These are phyloP conservation scores for Cremastinae sp. DNA, from an alignment of 2,888 invertebrate species.

Conservation along the genomic window DNA sequence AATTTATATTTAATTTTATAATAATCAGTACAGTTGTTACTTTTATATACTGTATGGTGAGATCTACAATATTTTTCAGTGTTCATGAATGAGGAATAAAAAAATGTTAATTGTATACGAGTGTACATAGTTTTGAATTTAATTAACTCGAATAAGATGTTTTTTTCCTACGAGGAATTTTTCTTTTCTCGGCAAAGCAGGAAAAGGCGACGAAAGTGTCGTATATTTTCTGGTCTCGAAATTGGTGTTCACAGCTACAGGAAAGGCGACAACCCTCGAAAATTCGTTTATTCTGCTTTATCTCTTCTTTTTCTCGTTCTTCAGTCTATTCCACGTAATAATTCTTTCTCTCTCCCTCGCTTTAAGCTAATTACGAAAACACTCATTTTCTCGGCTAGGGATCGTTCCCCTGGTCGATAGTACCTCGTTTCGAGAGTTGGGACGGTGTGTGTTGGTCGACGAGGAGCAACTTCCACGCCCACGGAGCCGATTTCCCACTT, in stretches of 20 bases:
- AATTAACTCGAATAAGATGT: too few relatives aligned
- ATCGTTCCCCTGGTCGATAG: slow-evolving; percentile 32
- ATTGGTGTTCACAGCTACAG: slow-evolving; percentile 42
- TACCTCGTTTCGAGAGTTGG: slow-evolving; percentile 33
- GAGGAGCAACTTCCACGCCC: slow-evolving; percentile 57
- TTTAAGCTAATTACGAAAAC: slow-evolving; percentile 71
- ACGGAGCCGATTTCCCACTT: slow-evolving; percentile 70
- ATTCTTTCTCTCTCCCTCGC: slow-evolving; percentile 53
- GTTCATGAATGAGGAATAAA: too few relatives aligned
- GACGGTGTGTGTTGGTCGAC: slow-evolving; percentile 47
- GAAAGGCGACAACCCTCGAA: slow-evolving; percentile 13
- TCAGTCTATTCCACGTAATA: slow-evolving; percentile 17
- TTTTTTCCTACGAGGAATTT: background rate
- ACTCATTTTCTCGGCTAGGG: slow-evolving; percentile 66
- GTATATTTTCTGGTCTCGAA: slow-evolving; percentile 22
- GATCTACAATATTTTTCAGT: too few relatives aligned
- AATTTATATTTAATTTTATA: too few relatives aligned
- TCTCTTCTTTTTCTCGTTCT: slow-evolving; percentile 4
- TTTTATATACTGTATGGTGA: too few relatives aligned
- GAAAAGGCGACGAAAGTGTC: slow-evolving; percentile 1
- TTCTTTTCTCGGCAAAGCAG: background rate
- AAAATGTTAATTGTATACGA: too few relatives aligned
- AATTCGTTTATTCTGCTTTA: slow-evolving; percentile 40
- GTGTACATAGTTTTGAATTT: too few relatives aligned
- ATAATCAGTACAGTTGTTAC: too few relatives aligned